Evolutionary conservation across 2,888 invertebrate species (phyloP), one percentile per base, ranked within the genome.

Genomic region (Apodemia hepburni): DNA sequence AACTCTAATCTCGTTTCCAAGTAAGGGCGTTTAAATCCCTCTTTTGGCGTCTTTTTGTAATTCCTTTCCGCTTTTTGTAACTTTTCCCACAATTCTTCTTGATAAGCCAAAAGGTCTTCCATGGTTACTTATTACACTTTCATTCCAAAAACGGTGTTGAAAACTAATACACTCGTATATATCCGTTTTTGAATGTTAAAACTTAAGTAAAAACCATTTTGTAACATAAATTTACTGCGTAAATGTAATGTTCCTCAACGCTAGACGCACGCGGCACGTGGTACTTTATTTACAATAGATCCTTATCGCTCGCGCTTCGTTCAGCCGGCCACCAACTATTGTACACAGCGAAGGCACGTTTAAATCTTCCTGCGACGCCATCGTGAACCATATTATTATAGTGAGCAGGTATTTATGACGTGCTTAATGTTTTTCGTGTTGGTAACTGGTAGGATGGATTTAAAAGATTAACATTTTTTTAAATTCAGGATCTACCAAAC

Each of bases 81-180:
- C n/a, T 45, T 45, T 6, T 15, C n/a, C n/a, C 42, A 45, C n/a
- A 45, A 45, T n/a, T 45, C 42, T 6, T 45, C 15, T n/a, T 45
- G 42, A 45, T 45, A 45, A n/a, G n/a, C 42, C 1, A 45, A 45
- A 45, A 45, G n/a, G 2, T 45, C n/a, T n/a, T 45, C 42, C n/a
- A 45, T 45, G 1, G 6, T 42, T 42, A 12, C 0, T 15, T 42
- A 42, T 42, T 15, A 42, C 15, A 15, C 42, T 45, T 45, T n/a
- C n/a, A 45, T 45, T 45, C n/a, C 42, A 45, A 45, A 42, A 45
- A 45, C 42, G 42, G 42, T 11, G 42, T 45, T n/a, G 42, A 45
- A 45, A 45, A 45, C n/a, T 6, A 15, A 45, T 6, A 45, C 2
- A 45, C 42, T 6, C 42, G n/a, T n/a, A n/a, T n/a, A 6, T 45